Base-by-base conservation (phyloP, 2,797 vertebrate species). In the Dromococcyx pavoninus region DNA sequence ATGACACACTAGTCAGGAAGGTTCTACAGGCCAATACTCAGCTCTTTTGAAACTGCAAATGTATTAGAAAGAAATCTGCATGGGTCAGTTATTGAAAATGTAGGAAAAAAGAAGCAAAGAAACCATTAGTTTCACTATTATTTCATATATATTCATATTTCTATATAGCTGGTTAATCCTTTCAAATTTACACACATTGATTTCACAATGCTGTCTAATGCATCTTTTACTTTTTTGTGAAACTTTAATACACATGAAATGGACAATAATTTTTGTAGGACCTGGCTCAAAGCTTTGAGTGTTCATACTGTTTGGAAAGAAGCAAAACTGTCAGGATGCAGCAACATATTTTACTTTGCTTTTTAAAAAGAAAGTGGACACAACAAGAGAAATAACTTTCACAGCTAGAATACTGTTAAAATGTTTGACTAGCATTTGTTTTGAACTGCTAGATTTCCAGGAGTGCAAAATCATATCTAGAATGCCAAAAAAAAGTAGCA, bases 1-100 rank as follows among this genome's bases (percentile, higher is more conserved):
- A 37, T 4, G 46, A 51, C 46, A 32, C 3, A 30, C 8, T 24
- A 5, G 2, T 54, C 8, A 1, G 0, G 8, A 66, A 89, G 7
- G 6, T 18, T 86, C 43, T 54, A 15, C 5, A 69, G 46, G 19
- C 51, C 28, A 32, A 66, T n/a, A 73, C 2, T 7, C 24, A 57
- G 61, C 88, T 37, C 14, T n/a, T 25, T 25, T 46, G 43, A 74
- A 77, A 77, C 21, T 16, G 15, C 14, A 75, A 41, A 65, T 23
- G 7, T 10, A 41, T 56, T 70, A 86, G 44, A 13, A 62, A 89
- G 25, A 61, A 41, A 62, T 50, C 22, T 88, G 13, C 15, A 60
- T 48, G 13, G 10, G 17, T 65, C 35, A 82, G 2, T 48, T 30
- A 53, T 21, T 54, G 77, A 77, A 91, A 79, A 56, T 3, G 2